Evolutionary conservation across 2,888 invertebrate genomes (phyloP).

Genomic region (Caenorhabditis sulstoni): DNA sequence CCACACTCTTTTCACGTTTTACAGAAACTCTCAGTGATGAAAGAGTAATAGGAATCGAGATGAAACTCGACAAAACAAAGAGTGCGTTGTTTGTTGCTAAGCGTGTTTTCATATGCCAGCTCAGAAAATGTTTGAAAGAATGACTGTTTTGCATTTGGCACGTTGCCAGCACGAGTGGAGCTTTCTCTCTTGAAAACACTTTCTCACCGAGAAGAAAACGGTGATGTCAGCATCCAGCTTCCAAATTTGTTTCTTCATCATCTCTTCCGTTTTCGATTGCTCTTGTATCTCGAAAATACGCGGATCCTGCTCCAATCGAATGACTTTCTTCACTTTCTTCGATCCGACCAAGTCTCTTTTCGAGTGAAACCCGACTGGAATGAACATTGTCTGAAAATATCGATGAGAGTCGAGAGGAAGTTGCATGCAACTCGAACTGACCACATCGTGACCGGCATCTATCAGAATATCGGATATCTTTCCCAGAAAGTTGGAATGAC

Average conservation of each 20-base stretch:
- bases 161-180: too few species aligned
- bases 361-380: constrained; percentile 27
- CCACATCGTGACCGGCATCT: constrained; percentile 63
- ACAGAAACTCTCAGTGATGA: too few species aligned
- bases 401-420: too few species aligned
- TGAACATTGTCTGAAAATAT: constrained; percentile 51
- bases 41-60: too few species aligned
- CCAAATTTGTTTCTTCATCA: constrained; percentile 47
- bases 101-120: too few species aligned
- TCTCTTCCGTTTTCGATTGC: constrained; percentile 18
- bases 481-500: constrained; percentile 62
- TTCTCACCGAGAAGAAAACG: constrained; percentile 29
- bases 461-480: constrained; percentile 62
- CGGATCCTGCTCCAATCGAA: constrained; percentile 39
- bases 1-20: too few species aligned
- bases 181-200: too few species aligned
- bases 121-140: too few species aligned
- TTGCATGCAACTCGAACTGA: constrained; percentile 9
- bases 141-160: too few species aligned
- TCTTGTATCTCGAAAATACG: constrained; percentile 24
- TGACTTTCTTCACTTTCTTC: constrained; percentile 47
- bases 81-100: too few species aligned
- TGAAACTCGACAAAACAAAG: too few species aligned
- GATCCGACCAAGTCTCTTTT: constrained; percentile 48
- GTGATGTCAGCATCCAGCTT: constrained; percentile 39